Base-by-base conservation (phyloP, 2,797 vertebrate genomes). In the Erethizon dorsatum region DNA sequence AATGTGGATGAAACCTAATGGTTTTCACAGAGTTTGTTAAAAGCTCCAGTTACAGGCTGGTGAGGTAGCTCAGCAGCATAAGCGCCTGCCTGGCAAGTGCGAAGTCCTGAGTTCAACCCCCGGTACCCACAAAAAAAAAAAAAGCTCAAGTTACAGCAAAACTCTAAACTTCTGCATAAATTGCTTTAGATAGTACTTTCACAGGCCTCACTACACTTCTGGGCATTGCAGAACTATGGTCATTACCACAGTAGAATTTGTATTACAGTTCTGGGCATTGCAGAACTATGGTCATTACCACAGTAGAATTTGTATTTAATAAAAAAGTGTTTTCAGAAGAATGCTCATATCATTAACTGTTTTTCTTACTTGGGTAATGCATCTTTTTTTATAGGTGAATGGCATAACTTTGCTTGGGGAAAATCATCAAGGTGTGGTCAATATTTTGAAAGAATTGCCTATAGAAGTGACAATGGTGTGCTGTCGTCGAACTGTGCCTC, bases 381-480 rank as follows among this genome's bases (percentile, higher is more conserved):
- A 2, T 90, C 83, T 6, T 96, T 95, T 96, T 77, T 90, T 95
- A 65, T 92, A 99, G 99, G 99, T 99, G 92, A 99, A 99, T 97
- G 99, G 99, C 41, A 99, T 99, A 97, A 99, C 99, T 93, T 98
- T 99, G n/a, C 99, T 99, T 97, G 99, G 99, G 59, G 99, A 99
- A 98, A 99, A 98, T 92, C 99, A 99, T 97, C 99, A 99, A 97
- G 99, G 99, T 97, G 99, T 99, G 13, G 99, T 99, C 59, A 99
- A 98, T 96, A 99, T 99, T 98, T 98, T 99, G 97, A 99, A 99
- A 98, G 99, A 99, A 89, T 98, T 99, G 78, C 99, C 99, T 1
- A 88, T 99, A 90, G 98, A 97, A 47, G 99, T 99, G 41, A 99
- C 98, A 94, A 99, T 99, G 99, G 99, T 99, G 0, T 99, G 99